Evolutionary conservation across 2,797 vertebrate species (phyloP).

Genomic region (Adelosebastes latens): DNA sequence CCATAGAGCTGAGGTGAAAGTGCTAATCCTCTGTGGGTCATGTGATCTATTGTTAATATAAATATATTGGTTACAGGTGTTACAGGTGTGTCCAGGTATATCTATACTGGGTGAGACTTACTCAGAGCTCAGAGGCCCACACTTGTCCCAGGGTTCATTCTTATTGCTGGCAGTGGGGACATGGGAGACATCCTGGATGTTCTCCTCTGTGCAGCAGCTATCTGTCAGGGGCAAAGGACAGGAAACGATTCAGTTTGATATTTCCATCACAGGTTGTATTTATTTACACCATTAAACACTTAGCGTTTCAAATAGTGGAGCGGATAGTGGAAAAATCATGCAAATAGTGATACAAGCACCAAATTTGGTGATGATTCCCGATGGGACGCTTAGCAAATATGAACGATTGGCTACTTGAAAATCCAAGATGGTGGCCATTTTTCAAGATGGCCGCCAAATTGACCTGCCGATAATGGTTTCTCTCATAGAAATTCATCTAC

Average conservation of each 20-base stretch:
- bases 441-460: too few relatives aligned
- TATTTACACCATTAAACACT: neutral
- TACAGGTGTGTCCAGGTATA: neutral
- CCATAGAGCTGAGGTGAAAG: neutral
- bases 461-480: too few relatives aligned
- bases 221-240: conserved; percentile 61
- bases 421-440: too few relatives aligned
- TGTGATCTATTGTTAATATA: neutral
- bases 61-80: neutral
- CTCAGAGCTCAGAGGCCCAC: conserved; percentile 77
- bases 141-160: conserved; percentile 81
- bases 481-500: too few relatives aligned
- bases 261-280: neutral
- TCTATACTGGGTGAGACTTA: conserved; percentile 48
- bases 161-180: conserved; percentile 59
- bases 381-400: too few relatives aligned
- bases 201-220: conserved; percentile 77
- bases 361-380: too few relatives aligned
- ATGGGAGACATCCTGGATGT: conserved; percentile 75
- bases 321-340: too few relatives aligned
- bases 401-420: too few relatives aligned
- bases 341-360: too few relatives aligned
- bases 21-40: neutral
- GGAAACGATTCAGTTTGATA: neutral
- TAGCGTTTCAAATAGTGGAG: neutral